phyloP scores from a whole-genome alignment of 2,888 invertebrate species.

The Pimpla rufipes region DNA sequence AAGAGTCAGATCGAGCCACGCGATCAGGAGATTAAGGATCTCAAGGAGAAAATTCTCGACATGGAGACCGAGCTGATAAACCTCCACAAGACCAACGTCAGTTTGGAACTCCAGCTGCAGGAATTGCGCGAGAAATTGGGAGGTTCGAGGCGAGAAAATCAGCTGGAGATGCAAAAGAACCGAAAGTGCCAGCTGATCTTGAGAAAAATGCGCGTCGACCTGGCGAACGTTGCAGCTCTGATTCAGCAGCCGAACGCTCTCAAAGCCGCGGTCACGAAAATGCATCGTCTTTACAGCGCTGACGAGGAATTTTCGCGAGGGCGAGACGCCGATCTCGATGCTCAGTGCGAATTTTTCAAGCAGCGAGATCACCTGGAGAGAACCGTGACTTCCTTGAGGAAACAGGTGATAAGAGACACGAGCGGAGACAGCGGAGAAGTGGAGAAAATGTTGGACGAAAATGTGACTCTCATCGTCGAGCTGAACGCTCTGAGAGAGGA shows the following conservation, averaged over 20 bases:
- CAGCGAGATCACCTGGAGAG: conserved; percentile 94
- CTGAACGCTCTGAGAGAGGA: conserved; percentile 91
- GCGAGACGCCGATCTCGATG: conserved; percentile 90
- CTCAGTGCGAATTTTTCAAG: conserved; percentile 91
- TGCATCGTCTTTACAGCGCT: conserved; percentile 91
- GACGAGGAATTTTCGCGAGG: conserved; percentile 90
- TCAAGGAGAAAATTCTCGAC: conserved; percentile 92
- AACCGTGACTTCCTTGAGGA: conserved; percentile 86
- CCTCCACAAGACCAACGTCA: conserved; percentile 91
- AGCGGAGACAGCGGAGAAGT: conserved; percentile 58
- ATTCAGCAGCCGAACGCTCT: conserved; percentile 91
- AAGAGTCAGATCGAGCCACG: conserved; percentile 94
- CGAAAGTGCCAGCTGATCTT: conserved; percentile 88
- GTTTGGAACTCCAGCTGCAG: conserved; percentile 90
- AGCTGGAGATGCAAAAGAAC: conserved; percentile 89
- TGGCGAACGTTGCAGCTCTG: conserved; percentile 92
- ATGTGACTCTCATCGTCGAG: conserved; percentile 91
- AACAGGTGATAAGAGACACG: conserved; percentile 83
- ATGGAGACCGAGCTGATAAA: conserved; percentile 94
- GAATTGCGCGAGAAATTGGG: conserved; percentile 92
- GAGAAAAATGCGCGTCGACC: conserved; percentile 92
- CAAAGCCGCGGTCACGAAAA: conserved; percentile 86
- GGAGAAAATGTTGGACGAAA: conserved; percentile 88
- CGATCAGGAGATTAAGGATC: conserved; percentile 93
- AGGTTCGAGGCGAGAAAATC: conserved; percentile 90